Conservation (phyloP, 2,888 invertebrate genomes). For the Perdita meconis region DNA sequence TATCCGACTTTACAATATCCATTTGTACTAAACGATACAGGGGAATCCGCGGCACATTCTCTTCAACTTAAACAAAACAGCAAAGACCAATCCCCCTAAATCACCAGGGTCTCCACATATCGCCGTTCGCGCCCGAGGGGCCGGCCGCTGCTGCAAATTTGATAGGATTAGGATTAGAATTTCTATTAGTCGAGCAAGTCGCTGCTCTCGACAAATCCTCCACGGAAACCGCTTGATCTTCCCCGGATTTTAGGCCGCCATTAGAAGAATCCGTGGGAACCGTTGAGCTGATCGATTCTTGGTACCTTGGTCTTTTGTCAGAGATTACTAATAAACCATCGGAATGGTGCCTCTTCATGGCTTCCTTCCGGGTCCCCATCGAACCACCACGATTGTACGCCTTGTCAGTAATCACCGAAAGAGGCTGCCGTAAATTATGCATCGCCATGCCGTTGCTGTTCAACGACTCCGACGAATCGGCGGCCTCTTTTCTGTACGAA, state of each 20-base stretch:
- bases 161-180: constrained; percentile 60
- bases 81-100: background rate
- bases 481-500: constrained; percentile 28
- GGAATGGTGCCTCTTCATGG: constrained; percentile 78
- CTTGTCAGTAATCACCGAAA: constrained; percentile 83
- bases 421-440: constrained; percentile 76
- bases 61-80: background rate
- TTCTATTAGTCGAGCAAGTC: constrained; percentile 55
- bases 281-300: constrained; percentile 76
- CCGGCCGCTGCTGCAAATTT: constrained; percentile 68
- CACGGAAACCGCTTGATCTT: constrained; percentile 62
- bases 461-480: constrained; percentile 23
- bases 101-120: constrained; percentile 87
- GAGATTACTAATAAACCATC: constrained; percentile 79
- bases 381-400: constrained; percentile 76
- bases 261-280: constrained; percentile 61
- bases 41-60: background rate
- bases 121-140: constrained; percentile 81
- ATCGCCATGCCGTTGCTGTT: constrained; percentile 41
- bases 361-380: constrained; percentile 64
- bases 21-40: constrained; percentile 23
- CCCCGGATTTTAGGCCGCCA: constrained; percentile 54
- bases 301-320: constrained; percentile 78
- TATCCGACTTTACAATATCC: background rate
- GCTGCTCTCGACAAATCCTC: constrained; percentile 74